phyloP scores from a whole-genome alignment of 1,140 invertebrate species.

The Triops cancriformis region DNA sequence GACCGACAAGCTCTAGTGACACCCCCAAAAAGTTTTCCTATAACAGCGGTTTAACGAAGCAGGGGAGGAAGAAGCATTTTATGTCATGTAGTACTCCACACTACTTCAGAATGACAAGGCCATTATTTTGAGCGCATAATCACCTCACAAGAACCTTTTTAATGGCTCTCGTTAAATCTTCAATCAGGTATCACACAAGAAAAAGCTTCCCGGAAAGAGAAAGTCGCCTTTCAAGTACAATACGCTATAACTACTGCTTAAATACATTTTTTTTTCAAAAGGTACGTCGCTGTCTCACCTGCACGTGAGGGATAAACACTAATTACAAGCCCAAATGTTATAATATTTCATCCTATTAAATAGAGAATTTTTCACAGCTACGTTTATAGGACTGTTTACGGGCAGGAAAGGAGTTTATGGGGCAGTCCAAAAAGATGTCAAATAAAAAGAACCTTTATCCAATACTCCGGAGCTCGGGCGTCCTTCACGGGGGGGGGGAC shows the following conservation, averaged over 20 bases:
- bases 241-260: neutral
- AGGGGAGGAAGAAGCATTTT: neutral
- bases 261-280: neutral
- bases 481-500: neutral
- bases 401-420: neutral
- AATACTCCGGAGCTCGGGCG: neutral
- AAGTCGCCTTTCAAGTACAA: neutral
- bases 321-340: too few relatives aligned
- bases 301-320: too few relatives aligned
- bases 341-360: too few relatives aligned
- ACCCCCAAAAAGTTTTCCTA: neutral
- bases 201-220: neutral
- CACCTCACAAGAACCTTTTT: neutral
- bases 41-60: neutral
- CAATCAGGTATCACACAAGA: too few relatives aligned
- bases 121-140: neutral
- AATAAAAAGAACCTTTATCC: neutral
- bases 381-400: too few relatives aligned
- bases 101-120: neutral
- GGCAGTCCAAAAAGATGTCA: neutral
- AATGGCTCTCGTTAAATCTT: too few relatives aligned
- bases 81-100: neutral
- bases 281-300: too few relatives aligned
- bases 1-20: neutral
- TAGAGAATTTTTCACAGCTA: too few relatives aligned